Evolutionary conservation across 2,888 invertebrate species (phyloP), one percentile per base, ranked within the genome.

Genomic region (Liposcelis brunnea): DNA sequence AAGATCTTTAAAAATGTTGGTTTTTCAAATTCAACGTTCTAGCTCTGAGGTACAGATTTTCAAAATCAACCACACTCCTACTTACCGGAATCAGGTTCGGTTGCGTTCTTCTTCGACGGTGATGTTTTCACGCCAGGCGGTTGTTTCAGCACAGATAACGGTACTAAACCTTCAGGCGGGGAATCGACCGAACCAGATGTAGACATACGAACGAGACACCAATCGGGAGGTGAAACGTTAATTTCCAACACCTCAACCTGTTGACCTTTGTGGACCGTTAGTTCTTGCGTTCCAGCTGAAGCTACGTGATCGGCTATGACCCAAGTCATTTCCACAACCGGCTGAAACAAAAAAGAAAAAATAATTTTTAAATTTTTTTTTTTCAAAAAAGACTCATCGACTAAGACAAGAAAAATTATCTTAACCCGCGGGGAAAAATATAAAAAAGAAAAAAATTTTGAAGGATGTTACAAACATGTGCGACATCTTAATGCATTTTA

Each of bases 171-270:
- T 61, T 86, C 86, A 35, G 76, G 75, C 38, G 77, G 70, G 46
- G 71, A 74, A 33, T 66, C 66, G 7, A 59, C 53, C 14, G 52
- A 49, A 37, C 57, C 57, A 1, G 56, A 49, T 19, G 54, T 53
- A 15, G 55, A 52, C 61, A 77, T 69, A 47, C 80, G 71, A 51
- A 81, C 80, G 57, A 80, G 61, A 70, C 80, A 80, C 67, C 74
- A 80, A 56, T 80, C 78, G 66, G 54, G 73, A 43, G 58, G 54
- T 21, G 59, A 67, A 49, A 74, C 66, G 57, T 78, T 77, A 50
- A 76, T 70, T 61, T 93, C 91, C 52, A 93, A 68, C 51, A 93
- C 80, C 61, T 93, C 93, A 50, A 93, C 91, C 65, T 91, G 91
- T 66, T 91, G 91, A 18, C 93, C 93, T 62, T 89, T 87, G 51